Percentiles rank a stretch among this genome's conserved stretches.
phyloP scores from a whole-genome alignment of 2,888 invertebrate species.

The Salticus scenicus region DNA sequence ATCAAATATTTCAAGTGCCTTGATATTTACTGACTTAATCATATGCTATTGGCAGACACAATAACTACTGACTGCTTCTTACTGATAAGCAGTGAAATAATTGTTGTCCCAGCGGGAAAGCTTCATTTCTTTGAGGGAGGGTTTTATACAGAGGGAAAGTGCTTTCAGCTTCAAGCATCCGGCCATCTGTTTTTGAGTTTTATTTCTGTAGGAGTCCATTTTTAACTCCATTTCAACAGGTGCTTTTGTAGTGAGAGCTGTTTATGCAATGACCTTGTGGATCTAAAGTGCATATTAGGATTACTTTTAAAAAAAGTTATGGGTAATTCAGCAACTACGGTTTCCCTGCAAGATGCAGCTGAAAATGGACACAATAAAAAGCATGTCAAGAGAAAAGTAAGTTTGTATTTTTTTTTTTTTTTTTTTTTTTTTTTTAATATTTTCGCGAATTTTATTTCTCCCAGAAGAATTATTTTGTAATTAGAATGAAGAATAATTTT shows the following conservation, averaged over 20 bases:
- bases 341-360: slow-evolving; percentile 51
- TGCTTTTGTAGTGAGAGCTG: slow-evolving; percentile 10
- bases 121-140: slow-evolving; percentile 9
- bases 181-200: slow-evolving; percentile 26
- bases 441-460: too few relatives aligned
- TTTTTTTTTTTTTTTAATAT: too few relatives aligned
- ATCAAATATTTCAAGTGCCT: slow-evolving; percentile 16
- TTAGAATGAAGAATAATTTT: too few relatives aligned
- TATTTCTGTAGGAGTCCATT: slow-evolving; percentile 11
- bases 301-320: slow-evolving; percentile 26
- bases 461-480: too few relatives aligned
- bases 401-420: neutral
- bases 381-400: slow-evolving; percentile 55
- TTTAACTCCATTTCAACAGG: slow-evolving; percentile 31
- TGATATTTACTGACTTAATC: neutral
- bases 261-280: slow-evolving; percentile 15
- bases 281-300: neutral
- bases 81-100: slow-evolving; percentile 1
- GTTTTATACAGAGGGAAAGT: neutral
- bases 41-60: neutral
- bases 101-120: neutral
- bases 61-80: neutral
- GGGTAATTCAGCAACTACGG: slow-evolving; percentile 60
- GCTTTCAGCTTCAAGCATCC: slow-evolving; percentile 38
- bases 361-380: slow-evolving; percentile 65